phyloP scores from a whole-genome alignment of 2,113 vertebrate species.

The Leptobrachium ailaonicum region DNA sequence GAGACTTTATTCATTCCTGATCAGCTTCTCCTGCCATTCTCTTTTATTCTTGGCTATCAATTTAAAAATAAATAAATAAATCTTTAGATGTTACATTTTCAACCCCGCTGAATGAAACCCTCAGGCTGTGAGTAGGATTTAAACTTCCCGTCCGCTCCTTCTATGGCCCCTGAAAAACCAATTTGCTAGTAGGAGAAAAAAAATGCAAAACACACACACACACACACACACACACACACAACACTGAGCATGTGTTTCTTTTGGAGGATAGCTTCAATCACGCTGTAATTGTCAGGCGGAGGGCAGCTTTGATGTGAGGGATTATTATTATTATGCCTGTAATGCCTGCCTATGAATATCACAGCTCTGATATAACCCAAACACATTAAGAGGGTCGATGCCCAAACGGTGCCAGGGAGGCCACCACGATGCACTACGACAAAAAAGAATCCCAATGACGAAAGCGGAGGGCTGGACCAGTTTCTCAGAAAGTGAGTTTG shows the following conservation, averaged over 20 bases:
- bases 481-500: too few relatives aligned
- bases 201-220: slow-evolving; percentile 50
- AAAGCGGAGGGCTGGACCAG: background rate
- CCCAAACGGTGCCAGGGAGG: slow-evolving; percentile 7
- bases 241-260: slow-evolving; percentile 66
- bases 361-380: slow-evolving; percentile 61
- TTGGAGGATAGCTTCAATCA: slow-evolving; percentile 74
- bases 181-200: slow-evolving; percentile 66
- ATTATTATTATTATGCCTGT: slow-evolving; percentile 68
- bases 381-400: slow-evolving; percentile 37
- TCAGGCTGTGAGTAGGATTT: slow-evolving; percentile 72
- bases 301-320: slow-evolving; percentile 74
- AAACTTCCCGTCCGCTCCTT: slow-evolving; percentile 71
- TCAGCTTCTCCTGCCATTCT: slow-evolving; percentile 77
- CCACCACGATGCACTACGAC: background rate
- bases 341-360: slow-evolving; percentile 60
- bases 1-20: slow-evolving; percentile 83
- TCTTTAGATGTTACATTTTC: slow-evolving; percentile 73
- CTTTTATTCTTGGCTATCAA: slow-evolving; percentile 79
- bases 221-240: slow-evolving; percentile 56
- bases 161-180: slow-evolving; percentile 76
- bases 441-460: background rate
- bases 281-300: slow-evolving; percentile 76
- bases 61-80: slow-evolving; percentile 70
- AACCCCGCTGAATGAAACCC: slow-evolving; percentile 72